These are phyloP conservation scores for Austrofundulus limnaeus DNA, from an alignment of 2,113 vertebrate genomes.

Conservation along the genomic window DNA sequence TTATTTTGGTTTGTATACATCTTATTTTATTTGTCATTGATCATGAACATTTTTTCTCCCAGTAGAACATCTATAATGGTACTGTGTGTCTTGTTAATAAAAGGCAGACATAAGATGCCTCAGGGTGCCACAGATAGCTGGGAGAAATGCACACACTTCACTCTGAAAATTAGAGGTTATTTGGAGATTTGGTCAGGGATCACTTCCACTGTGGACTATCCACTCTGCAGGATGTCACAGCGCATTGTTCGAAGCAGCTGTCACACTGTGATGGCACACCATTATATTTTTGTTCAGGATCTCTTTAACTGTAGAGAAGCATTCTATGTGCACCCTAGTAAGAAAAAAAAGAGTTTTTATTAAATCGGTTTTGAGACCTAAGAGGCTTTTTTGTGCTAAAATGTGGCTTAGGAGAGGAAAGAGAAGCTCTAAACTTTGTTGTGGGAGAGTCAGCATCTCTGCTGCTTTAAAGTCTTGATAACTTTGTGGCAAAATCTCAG, in stretches of 20 bases:
- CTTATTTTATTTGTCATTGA: background rate
- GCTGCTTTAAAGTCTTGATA: slow-evolving; percentile 53
- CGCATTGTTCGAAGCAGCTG: slow-evolving; percentile 46
- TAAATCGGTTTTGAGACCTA: slow-evolving; percentile 65
- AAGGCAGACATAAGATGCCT: slow-evolving; percentile 1
- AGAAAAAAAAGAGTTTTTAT: slow-evolving; percentile 51
- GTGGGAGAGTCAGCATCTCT: slow-evolving; percentile 68
- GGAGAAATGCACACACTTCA: slow-evolving; percentile 30
- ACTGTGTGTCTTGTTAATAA: slow-evolving; percentile 12
- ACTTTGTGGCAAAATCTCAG: slow-evolving; percentile 44
- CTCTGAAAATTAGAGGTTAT: slow-evolving; percentile 53
- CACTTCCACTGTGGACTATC: slow-evolving; percentile 51
- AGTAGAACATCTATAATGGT: background rate
- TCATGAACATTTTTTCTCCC: background rate
- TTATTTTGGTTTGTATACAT: no score
- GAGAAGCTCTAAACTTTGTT: slow-evolving; percentile 55
- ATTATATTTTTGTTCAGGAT: slow-evolving; percentile 63
- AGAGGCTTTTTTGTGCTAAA: slow-evolving; percentile 64
- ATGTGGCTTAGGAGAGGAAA: slow-evolving; percentile 48
- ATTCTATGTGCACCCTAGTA: slow-evolving; percentile 37
- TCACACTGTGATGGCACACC: slow-evolving; percentile 57
- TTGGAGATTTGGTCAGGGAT: slow-evolving; percentile 51
- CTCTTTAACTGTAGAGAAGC: slow-evolving; percentile 57
- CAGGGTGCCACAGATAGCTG: slow-evolving; percentile 8
- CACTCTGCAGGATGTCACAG: slow-evolving; percentile 61